phyloP scores from a whole-genome alignment of 2,113 vertebrate species.

The Cinclus mexicanus region DNA sequence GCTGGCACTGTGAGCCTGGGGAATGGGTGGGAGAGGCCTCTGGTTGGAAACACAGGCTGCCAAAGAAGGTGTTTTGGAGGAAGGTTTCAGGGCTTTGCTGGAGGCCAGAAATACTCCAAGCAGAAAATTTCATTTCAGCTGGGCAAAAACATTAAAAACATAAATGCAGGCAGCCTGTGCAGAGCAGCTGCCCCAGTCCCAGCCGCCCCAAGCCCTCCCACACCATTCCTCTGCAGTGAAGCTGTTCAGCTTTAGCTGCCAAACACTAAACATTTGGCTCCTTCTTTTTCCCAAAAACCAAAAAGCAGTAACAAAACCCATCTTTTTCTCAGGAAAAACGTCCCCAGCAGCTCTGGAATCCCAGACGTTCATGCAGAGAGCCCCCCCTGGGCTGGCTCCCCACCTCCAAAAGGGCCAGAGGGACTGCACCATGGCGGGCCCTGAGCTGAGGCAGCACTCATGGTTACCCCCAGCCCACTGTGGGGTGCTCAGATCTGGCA shows the following conservation, averaged over 20 bases:
- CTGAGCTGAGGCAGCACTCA: not conserved
- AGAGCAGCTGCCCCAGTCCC: not conserved
- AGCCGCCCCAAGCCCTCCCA: slow-evolving; percentile 40
- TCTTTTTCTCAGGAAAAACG: not conserved
- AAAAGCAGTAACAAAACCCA: not conserved
- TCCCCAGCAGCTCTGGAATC: not conserved
- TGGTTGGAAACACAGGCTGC: not conserved
- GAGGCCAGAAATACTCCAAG: not conserved
- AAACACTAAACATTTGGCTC: slow-evolving; percentile 30
- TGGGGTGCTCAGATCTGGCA: not conserved
- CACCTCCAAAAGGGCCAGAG: not conserved
- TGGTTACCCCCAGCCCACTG: not conserved
- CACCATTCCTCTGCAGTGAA: slow-evolving; percentile 62
- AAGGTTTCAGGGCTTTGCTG: not conserved
- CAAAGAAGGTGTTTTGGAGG: not conserved
- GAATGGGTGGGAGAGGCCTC: not conserved
- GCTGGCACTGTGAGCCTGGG: rapidly evolving
- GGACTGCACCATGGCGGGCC: not conserved
- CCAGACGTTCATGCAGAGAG: rapidly evolving
- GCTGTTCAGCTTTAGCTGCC: slow-evolving; percentile 14
- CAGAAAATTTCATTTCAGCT: not conserved
- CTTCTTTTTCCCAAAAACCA: slow-evolving; percentile 1
- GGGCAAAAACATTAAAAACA: not conserved
- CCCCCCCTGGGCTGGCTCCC: rapidly evolving
- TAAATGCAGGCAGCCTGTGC: not conserved